Base-by-base conservation (phyloP, 2,113 vertebrate genomes). In the Nyctereutes procyonoides region DNA sequence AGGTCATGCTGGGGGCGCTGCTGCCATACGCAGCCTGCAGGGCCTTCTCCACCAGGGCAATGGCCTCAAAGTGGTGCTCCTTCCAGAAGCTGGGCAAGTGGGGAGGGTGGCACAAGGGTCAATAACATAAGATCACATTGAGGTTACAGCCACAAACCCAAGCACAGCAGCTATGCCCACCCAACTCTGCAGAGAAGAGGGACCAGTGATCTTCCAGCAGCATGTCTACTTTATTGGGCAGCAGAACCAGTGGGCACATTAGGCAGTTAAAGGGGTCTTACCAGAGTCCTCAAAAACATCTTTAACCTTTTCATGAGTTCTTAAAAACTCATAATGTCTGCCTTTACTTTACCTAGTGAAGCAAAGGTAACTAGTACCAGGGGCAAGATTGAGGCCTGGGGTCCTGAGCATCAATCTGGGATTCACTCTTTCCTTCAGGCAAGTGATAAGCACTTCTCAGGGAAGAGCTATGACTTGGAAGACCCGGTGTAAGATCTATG, bases 51-150 rank as follows among this genome's bases (percentile, higher is more conserved):
- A 99, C 95, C 15, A 99, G 16, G 5, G 98, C 98, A 82, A 99
- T 99, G 2, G 98, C 99, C 48, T 99, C 96, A 94, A 99, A 99
- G 69, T 99, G 98, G 96, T 99, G 99, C 88, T 98, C 88, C 94
- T 99, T 99, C 99, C 99, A 99, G 98, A 99, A 99, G 79, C 99
- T 99, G 96, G 19, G 28, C 20, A 79, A 20, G 67, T 4, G 17
- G 8, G 16, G 19, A 9, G 0, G 3, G 17, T 1, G 4, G 48
- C 6, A 30, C 24, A 20, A 26, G 1, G 0, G 35, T 69, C 91
- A 85, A 60, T 14, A 7, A 60, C 20, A 32, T 4, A 5, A 15
- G 38, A 28, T 14, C 26, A 17, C 22, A 5, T 4, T 19, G 13
- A 20, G 35, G 51, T 60, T 32, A 30, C 1, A 19, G n/a, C 19